Evolutionary conservation across 2,888 invertebrate genomes (phyloP).

Genomic region (Brachyopa scutellaris): DNA sequence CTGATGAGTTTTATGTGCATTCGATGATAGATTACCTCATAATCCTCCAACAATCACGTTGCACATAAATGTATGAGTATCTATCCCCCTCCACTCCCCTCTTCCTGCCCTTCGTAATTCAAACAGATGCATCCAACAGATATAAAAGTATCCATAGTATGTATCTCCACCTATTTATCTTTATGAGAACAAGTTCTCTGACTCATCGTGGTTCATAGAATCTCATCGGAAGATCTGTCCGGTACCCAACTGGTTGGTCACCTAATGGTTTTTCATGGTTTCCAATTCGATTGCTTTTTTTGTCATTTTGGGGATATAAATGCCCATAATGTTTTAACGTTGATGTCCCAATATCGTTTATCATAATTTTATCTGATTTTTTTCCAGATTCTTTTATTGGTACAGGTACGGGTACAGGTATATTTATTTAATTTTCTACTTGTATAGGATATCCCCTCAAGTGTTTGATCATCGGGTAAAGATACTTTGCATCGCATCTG

Average conservation of each 20-base stretch:
- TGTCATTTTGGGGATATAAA: constrained; percentile 21
- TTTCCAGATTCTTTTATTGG: no score
- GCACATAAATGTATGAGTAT: no score
- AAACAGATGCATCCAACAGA: no score
- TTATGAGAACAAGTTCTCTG: constrained; percentile 18
- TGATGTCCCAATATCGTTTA: constrained; percentile 61
- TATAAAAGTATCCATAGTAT: no score
- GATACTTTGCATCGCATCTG: constrained; percentile 23
- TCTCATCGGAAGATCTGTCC: constrained; percentile 8
- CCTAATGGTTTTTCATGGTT: constrained; percentile 26
- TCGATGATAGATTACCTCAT: no score
- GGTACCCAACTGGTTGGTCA: constrained; percentile 28
- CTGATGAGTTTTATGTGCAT: no score
- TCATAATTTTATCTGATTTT: constrained; percentile 67
- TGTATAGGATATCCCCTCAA: not conserved
- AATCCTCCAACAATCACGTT: no score
- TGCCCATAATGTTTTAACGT: constrained; percentile 45
- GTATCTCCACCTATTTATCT: constrained; percentile 29
- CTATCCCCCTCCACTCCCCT: no score
- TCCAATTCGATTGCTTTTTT: not conserved
- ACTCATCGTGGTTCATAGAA: constrained; percentile 14
- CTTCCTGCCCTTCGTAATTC: no score
- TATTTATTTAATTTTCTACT: constrained; percentile 44
- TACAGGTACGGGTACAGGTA: no score
- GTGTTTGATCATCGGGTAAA: constrained; percentile 27